These are phyloP conservation scores for Idaea aversata DNA, from an alignment of 2,888 invertebrate genomes.

Conservation along the genomic window DNA sequence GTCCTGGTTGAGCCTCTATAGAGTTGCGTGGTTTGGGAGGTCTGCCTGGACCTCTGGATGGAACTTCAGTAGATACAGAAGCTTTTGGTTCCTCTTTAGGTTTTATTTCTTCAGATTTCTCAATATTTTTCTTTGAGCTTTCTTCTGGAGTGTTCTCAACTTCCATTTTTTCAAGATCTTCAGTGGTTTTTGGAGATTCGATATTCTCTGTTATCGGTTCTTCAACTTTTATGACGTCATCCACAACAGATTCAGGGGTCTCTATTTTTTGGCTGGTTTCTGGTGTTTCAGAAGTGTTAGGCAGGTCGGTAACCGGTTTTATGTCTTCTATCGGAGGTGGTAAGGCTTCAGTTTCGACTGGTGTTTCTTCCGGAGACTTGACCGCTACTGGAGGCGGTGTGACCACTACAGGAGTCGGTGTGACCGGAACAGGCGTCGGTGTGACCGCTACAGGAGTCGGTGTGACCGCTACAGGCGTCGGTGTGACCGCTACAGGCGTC, in stretches of 20 bases:
- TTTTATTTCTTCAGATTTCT: conserved; percentile 27
- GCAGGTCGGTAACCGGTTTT: conserved; percentile 48
- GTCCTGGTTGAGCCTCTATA: conserved; percentile 56
- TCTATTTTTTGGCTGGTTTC: conserved; percentile 18
- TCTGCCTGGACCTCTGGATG: conserved; percentile 39
- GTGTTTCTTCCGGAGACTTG: conserved; percentile 56
- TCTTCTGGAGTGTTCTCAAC: conserved; percentile 18
- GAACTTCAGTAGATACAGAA: conserved; percentile 26
- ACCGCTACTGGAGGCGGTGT: conserved; percentile 42
- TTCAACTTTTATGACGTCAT: conserved; percentile 14
- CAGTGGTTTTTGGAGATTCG: conserved; percentile 17
- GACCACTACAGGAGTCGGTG: not conserved
- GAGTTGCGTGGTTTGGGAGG: conserved; percentile 53
- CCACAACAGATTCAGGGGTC: conserved; percentile 16
- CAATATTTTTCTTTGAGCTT: conserved; percentile 18
- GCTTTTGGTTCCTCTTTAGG: conserved; percentile 23
- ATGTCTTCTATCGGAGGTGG: conserved; percentile 57
- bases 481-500: not conserved
- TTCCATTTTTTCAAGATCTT: conserved; percentile 32
- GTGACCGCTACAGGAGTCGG: not conserved
- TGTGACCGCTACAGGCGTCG: not conserved
- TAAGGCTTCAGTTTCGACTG: conserved; percentile 56
- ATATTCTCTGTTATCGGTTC: conserved; percentile 19
- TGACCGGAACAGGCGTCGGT: not conserved
- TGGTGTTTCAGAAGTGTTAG: conserved; percentile 44